Evolutionary conservation across 2,797 vertebrate genomes (phyloP).

Genomic region (Nyctalus aviator): DNA sequence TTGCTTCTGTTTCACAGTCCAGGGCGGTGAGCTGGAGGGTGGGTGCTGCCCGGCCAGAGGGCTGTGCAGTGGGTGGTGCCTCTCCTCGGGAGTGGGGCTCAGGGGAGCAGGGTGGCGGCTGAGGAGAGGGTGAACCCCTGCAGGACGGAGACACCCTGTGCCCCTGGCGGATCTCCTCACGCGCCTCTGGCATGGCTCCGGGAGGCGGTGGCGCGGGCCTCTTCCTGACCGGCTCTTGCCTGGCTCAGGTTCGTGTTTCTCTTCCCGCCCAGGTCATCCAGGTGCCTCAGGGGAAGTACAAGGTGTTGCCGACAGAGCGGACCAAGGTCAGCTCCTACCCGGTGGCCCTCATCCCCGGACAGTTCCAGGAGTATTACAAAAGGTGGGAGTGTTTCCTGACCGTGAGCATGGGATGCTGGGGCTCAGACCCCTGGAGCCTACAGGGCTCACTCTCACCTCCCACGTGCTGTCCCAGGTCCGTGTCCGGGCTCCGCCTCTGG

Average conservation of each 20-base stretch:
- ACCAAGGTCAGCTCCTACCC: conserved; percentile 97
- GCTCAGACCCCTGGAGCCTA: too few species aligned
- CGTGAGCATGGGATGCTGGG: too few species aligned
- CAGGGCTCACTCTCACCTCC: neutral
- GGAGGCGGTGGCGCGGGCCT: rapidly evolving
- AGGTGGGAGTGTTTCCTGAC: conserved; percentile 87
- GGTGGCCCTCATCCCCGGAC: conserved; percentile 98
- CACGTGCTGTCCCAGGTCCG: too few species aligned
- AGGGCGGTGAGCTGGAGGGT: neutral
- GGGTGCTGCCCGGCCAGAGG: neutral
- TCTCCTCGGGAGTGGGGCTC: neutral
- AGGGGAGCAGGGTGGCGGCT: rapidly evolving
- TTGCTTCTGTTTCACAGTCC: neutral
- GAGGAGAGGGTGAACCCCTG: neutral
- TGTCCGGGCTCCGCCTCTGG: neutral
- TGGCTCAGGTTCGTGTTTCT: neutral
- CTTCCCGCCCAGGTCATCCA: conserved; percentile 93
- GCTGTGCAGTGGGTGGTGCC: neutral
- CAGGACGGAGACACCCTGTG: rapidly evolving
- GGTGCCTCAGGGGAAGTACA: conserved; percentile 98
- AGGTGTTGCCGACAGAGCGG: conserved; percentile 94
- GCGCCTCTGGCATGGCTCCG: too few species aligned
- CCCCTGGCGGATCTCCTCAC: rapidly evolving
- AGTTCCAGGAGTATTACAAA: conserved; percentile 99
- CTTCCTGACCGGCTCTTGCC: rapidly evolving